Evolutionary conservation across 2,113 vertebrate species (phyloP).

Genomic region (Turnix velox): DNA sequence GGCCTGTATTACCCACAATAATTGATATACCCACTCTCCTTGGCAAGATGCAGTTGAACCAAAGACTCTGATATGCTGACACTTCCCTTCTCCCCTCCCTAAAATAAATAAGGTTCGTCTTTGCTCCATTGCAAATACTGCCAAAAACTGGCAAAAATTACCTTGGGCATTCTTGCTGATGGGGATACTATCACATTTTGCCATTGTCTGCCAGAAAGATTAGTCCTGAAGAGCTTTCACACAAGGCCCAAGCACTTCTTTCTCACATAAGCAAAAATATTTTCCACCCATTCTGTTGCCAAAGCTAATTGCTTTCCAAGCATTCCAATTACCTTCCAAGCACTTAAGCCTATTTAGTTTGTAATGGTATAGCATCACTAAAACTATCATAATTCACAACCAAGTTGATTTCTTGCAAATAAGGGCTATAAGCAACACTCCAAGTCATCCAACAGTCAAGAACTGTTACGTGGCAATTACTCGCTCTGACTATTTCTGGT

Average conservation of each 20-base stretch:
- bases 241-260: background rate
- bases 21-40: background rate
- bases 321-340: background rate
- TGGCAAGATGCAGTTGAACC: background rate
- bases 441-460: accelerated
- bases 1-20: background rate
- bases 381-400: background rate
- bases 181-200: background rate
- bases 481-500: background rate
- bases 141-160: background rate
- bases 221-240: background rate
- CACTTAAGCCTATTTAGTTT: background rate
- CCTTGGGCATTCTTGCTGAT: background rate
- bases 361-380: background rate
- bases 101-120: background rate
- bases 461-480: background rate
- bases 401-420: background rate
- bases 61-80: background rate
- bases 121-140: background rate
- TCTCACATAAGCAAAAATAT: background rate
- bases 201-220: background rate
- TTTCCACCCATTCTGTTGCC: background rate
- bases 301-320: background rate
- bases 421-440: background rate
- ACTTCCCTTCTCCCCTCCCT: accelerated